Percentiles rank a stretch among this genome's conserved stretches.
These are phyloP conservation scores for Leptinotarsa texana DNA, from an alignment of 1,140 invertebrate species.

Conservation along the genomic window DNA sequence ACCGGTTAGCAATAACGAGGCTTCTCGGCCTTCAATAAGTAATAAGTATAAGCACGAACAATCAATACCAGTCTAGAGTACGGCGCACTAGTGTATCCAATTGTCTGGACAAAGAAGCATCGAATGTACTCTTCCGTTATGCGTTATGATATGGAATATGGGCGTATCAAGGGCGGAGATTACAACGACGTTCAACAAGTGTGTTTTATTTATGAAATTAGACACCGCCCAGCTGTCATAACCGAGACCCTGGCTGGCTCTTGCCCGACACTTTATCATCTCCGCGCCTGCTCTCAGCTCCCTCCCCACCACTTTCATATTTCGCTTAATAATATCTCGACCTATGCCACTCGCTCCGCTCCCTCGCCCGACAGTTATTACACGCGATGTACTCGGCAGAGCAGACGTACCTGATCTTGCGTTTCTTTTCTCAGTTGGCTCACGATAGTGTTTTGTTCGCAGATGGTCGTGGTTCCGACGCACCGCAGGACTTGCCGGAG, in stretches of 20 bases:
- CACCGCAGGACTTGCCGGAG: constrained; percentile 55
- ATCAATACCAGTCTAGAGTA: constrained; percentile 30
- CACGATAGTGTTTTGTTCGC: constrained; percentile 53
- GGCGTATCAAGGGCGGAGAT: constrained; percentile 52
- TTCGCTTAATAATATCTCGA: constrained; percentile 55
- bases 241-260: constrained; percentile 51
- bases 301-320: constrained; percentile 53
- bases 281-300: constrained; percentile 50
- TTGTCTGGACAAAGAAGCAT: constrained; percentile 21
- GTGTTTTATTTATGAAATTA: constrained; percentile 55
- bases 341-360: constrained; percentile 42
- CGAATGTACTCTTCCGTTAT: constrained; percentile 25
- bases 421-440: constrained; percentile 23
- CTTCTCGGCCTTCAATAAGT: constrained; percentile 30
- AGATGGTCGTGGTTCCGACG: constrained; percentile 59
- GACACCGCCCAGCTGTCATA: constrained; percentile 55
- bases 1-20: constrained; percentile 19
- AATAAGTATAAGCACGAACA: constrained; percentile 31
- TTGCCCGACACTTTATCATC: constrained; percentile 49
- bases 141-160: constrained; percentile 54
- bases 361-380: constrained; percentile 30
- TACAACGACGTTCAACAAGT: constrained; percentile 54
- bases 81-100: not conserved
- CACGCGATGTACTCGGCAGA: constrained; percentile 35
- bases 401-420: constrained; percentile 32